Evolutionary conservation across 1,140 invertebrate species (phyloP), one percentile per base, ranked within the genome.

Genomic region (Myzus persicae): DNA sequence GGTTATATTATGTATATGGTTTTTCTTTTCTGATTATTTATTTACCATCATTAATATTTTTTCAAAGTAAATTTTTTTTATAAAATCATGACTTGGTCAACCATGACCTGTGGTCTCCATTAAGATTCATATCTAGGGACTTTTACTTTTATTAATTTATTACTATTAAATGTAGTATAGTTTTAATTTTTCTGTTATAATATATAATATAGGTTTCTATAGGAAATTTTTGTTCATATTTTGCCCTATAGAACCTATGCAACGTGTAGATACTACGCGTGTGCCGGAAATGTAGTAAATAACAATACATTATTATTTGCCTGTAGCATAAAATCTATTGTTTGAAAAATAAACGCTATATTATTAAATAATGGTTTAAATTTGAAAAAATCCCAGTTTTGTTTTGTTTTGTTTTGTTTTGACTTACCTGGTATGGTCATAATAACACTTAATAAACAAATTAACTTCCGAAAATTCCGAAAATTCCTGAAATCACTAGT

Each of bases 201-300:
- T 36, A 20, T 46, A 87, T 46, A 26, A 48, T 46, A 91, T 48
- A 42, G 76, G 76, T 93, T 51, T 93, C 91, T 84, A 93, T 82
- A 40, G 91, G 91, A 93, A 84, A 93, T 85, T 91, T 54, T 36
- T 93, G 31, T 42, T 36, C 22, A 48, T 82, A n/a, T 93, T 84
- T 93, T 93, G 91, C 91, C 91, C 91, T 93, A 48, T 93, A n/a
- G 91, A 93, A 84, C 76, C 91, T 48, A 84, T 82, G 38, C 24
- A 67, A 76, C 31, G 31, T n/a, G 54, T 59, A 40, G 7, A 76
- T 76, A 20, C 38, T 18, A 48, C 4, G 5, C 40, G 7, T 22
- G 20, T 82, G 42, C 67, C 90, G 76, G 90, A 92, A 92, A 92
- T 36, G 26, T 44, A 36, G 38, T 81, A 82, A 81, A 91, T 46